Evolutionary conservation across 2,113 vertebrate genomes (phyloP), one percentile per base, ranked within the genome.

Genomic region (Felis chaus): DNA sequence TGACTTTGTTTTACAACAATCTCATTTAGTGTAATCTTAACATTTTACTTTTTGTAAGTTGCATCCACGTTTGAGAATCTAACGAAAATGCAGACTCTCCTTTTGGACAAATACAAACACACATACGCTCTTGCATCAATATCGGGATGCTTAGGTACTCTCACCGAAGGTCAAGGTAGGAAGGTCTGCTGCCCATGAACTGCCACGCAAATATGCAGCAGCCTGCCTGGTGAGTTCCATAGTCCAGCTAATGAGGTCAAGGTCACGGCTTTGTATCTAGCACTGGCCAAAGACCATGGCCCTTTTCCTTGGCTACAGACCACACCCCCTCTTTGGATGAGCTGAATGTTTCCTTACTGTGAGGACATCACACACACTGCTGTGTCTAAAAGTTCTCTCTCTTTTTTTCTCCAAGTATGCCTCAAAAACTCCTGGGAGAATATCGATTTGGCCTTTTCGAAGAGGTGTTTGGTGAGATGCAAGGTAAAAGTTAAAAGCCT

Each of bases 401-500:
- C 57, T 19, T 91, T 84, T 84, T 69, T 41, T 50, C 29, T 83
- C 57, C 53, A 83, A 90, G 79, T 27, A 50, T n/a, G n/a, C 18
- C 48, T 93, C 74, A n/a, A 69, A 48, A 80, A 84, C 45, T 55
- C 80, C 48, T 55, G 25, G 63, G 63, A 94, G 11, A 84, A 88
- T 45, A 80, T 2, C 89, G 73, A 45, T 63, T 48, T 50, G n/a
- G 27, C 3, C 41, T 78, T 65, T 45, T 63, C 31, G 21, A 89
- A 89, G 39, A 94, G 23, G 36, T 1, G 0, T 65, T 69, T 63
- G 23, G 63, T 41, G 19, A 82, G 25, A 39, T 41, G 16, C 31
- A 55, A 90, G 25, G 73, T 82, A 85, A 88, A 91, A 96, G 73
- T 61, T 78, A 31, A 94, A 89, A 93, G 29, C 16, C 39, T 81